A percentile compares a stretch with the other conserved stretches of the same genome.
phyloP scores from a whole-genome alignment of 2,113 vertebrate genomes.

The Dicerorhinus sumatrensis region DNA sequence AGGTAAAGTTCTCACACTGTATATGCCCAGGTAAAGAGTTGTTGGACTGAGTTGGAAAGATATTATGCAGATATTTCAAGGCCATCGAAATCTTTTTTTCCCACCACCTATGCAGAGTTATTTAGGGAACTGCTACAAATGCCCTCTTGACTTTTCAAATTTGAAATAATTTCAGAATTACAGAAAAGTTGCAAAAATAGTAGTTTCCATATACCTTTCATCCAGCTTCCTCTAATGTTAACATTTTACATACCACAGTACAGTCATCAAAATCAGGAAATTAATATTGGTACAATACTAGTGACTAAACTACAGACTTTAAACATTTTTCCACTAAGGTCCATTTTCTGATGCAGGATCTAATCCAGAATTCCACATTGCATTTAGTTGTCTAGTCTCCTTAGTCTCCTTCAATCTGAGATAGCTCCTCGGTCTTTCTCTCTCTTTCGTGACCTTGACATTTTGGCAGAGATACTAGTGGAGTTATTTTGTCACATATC shows the following conservation, averaged over 20 bases:
- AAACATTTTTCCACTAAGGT: not conserved
- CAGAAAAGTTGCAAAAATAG: not conserved
- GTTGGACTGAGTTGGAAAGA: not conserved
- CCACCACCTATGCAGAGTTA: not conserved
- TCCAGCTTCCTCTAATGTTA: not conserved
- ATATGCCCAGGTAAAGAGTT: not conserved
- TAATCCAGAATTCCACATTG: not conserved
- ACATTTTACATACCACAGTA: not conserved
- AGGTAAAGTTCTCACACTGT: not conserved
- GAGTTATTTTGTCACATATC: not conserved
- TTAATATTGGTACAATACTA: not conserved
- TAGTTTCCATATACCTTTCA: not conserved
- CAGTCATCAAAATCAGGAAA: not conserved
- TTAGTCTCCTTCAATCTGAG: not conserved
- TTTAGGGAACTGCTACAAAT: not conserved
- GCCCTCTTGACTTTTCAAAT: not conserved
- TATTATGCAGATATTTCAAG: not conserved
- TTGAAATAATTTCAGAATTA: not conserved
- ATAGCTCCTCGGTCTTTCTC: not conserved
- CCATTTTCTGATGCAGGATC: not conserved
- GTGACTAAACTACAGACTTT: not conserved
- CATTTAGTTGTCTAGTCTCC: not conserved
- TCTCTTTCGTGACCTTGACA: not conserved
- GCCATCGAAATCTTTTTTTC: not conserved
- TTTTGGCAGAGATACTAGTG: not conserved